Percentiles rank a stretch among this genome's conserved stretches.
Conservation (phyloP, 1,140 invertebrate species). For the Eciton burchellii region DNA sequence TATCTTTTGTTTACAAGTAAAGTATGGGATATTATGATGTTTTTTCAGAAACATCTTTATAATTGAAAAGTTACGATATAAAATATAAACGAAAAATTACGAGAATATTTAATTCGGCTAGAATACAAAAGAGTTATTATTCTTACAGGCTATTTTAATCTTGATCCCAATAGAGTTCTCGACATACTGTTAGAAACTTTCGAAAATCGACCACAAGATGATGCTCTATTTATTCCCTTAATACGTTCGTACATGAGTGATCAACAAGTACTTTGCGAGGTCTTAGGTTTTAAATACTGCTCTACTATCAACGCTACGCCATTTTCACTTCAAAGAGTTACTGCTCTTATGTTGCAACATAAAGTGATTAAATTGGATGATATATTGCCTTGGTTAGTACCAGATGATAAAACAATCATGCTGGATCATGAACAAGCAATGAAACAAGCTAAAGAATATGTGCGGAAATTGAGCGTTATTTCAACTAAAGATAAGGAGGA, state of each 20-base stretch:
- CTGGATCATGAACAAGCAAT: slow-evolving; percentile 94
- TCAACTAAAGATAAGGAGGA: slow-evolving; percentile 94
- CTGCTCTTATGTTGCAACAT: slow-evolving; percentile 95
- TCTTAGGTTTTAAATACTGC: slow-evolving; percentile 97
- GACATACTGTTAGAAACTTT: slow-evolving; percentile 99
- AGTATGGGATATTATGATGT: slow-evolving; percentile 4
- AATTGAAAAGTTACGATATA: neutral
- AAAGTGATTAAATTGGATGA: slow-evolving; percentile 94
- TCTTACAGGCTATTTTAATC: slow-evolving; percentile 97
- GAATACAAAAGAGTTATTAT: slow-evolving; percentile 22
- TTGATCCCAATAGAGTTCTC: slow-evolving; percentile 99
- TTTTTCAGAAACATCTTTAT: neutral
- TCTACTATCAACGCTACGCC: slow-evolving; percentile 90
- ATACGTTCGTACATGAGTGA: slow-evolving; percentile 95
- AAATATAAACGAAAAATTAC: neutral
- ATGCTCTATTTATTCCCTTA: slow-evolving; percentile 93
- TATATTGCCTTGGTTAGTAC: slow-evolving; percentile 96
- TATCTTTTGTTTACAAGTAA: slow-evolving; percentile 13
- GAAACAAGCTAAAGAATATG: slow-evolving; percentile 94
- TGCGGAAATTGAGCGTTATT: slow-evolving; percentile 94
- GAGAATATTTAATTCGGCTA: neutral
- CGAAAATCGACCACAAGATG: slow-evolving; percentile 93
- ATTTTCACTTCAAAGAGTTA: slow-evolving; percentile 93
- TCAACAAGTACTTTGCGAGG: slow-evolving; percentile 94
- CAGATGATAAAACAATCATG: slow-evolving; percentile 93